These are phyloP conservation scores for Prunella himalayana DNA, from an alignment of 2,113 vertebrate species.

Conservation along the genomic window DNA sequence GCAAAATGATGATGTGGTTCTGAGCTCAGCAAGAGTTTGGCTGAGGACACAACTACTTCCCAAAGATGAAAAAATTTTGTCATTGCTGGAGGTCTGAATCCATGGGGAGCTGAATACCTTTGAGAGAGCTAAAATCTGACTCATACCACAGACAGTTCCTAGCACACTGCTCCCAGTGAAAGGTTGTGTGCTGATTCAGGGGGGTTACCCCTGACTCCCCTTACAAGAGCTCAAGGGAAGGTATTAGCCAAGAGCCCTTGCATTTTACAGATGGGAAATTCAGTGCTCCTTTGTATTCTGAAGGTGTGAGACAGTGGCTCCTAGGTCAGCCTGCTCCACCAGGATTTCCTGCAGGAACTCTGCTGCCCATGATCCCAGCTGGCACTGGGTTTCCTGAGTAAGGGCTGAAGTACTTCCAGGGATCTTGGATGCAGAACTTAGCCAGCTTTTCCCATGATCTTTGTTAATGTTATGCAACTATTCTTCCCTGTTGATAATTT, in stretches of 20 bases:
- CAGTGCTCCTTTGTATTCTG: background rate
- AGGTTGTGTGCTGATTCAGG: background rate
- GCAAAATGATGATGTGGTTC: background rate
- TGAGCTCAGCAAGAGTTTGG: background rate
- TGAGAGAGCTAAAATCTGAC: background rate
- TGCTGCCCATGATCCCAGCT: background rate
- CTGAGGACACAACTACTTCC: background rate
- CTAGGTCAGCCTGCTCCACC: background rate
- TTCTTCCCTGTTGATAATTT: background rate
- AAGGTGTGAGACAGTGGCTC: background rate
- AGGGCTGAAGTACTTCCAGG: background rate
- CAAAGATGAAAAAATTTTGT: background rate
- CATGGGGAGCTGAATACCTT: background rate
- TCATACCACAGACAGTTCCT: background rate
- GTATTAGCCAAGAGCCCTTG: background rate
- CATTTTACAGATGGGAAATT: background rate
- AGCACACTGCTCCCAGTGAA: background rate
- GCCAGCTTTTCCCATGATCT: background rate
- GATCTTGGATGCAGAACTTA: background rate
- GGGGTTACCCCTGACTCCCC: background rate
- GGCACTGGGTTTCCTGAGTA: background rate
- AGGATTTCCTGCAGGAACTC: background rate
- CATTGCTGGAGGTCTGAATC: background rate
- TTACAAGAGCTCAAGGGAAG: background rate
- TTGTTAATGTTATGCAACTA: background rate